Evolutionary conservation across 2,797 vertebrate genomes (phyloP).

Genomic region (Myiotriccus ornatus): DNA sequence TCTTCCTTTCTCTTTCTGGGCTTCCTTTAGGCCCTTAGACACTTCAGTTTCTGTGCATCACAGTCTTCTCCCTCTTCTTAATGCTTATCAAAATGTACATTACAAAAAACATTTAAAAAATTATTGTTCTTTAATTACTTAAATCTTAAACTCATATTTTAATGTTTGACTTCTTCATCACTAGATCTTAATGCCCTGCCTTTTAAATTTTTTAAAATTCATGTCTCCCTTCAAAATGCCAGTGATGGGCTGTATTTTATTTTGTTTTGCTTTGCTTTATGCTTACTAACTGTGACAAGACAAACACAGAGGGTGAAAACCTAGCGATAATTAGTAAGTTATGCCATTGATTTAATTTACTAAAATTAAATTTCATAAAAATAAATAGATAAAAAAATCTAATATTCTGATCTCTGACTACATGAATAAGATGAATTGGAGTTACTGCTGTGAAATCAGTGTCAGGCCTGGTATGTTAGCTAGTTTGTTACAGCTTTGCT

Average conservation of each 20-base stretch:
- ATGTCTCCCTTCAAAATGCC: background rate
- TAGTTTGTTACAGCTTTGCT: background rate
- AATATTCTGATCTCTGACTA: background rate
- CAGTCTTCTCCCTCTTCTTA: background rate
- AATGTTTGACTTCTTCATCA: background rate
- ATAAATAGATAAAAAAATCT: background rate
- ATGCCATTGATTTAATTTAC: background rate
- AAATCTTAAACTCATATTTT: background rate
- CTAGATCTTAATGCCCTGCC: background rate
- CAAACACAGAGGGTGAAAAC: background rate
- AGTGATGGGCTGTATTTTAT: background rate
- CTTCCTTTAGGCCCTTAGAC: background rate
- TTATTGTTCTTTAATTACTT: background rate
- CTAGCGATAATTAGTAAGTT: background rate
- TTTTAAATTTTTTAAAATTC: background rate
- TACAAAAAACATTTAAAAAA: background rate
- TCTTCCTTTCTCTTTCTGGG: background rate
- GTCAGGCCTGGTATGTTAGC: rapidly evolving
- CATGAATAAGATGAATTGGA: background rate
- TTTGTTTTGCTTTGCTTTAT: background rate
- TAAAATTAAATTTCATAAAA: background rate
- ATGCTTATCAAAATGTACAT: background rate
- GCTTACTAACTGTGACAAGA: background rate
- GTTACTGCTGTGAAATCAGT: background rate
- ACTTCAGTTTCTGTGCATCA: background rate